Percentiles rank a stretch among this genome's conserved stretches.
phyloP scores from a whole-genome alignment of 2,888 invertebrate species.

The Eristalis pertinax region DNA sequence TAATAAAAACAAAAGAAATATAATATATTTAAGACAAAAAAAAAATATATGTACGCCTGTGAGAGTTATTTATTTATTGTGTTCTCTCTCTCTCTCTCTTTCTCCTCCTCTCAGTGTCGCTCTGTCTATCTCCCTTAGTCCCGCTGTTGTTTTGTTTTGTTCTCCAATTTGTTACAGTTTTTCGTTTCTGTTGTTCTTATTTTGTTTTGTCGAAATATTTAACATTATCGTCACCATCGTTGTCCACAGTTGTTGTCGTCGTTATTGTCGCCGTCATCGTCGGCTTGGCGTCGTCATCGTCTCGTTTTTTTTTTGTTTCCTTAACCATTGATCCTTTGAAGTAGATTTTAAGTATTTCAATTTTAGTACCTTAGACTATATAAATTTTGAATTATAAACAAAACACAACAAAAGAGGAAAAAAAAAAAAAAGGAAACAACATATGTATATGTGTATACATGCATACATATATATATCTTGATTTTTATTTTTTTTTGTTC shows the following conservation, averaged over 20 bases:
- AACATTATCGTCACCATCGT: background rate
- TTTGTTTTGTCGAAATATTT: background rate
- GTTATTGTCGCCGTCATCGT: background rate
- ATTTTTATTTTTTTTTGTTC: no score
- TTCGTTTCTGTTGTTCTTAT: background rate
- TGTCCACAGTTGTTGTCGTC: background rate
- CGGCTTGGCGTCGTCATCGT: background rate
- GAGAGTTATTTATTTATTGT: background rate
- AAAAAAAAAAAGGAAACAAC: background rate
- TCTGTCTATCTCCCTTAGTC: background rate
- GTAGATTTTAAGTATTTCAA: slow-evolving; percentile 52
- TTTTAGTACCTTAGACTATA: slow-evolving; percentile 61
- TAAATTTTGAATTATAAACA: background rate
- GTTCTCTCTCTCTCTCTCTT: background rate
- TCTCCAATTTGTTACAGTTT: no score
- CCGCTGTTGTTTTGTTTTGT: background rate
- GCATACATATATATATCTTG: slow-evolving; percentile 17
- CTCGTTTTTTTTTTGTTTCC: background rate
- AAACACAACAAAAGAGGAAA: no score
- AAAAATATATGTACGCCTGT: background rate
- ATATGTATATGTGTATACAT: slow-evolving; percentile 19
- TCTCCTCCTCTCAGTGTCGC: background rate
- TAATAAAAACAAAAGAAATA: background rate
- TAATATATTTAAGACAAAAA: background rate
- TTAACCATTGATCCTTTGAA: background rate